phyloP scores from a whole-genome alignment of 2,888 invertebrate genomes.

The Agrypnus murinus region DNA sequence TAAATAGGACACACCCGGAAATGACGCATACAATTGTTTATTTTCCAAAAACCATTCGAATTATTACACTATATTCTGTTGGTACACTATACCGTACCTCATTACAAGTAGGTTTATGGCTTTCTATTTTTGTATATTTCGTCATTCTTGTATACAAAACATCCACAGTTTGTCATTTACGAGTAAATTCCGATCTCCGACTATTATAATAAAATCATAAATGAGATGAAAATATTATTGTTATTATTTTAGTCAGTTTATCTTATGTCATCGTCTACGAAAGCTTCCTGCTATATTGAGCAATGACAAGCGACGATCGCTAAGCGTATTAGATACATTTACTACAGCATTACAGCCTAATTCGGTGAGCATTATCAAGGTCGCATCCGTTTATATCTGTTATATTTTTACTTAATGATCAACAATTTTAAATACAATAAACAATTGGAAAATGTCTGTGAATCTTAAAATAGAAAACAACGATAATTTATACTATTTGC shows the following conservation, averaged over 20 bases:
- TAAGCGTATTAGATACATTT: slow-evolving; percentile 14
- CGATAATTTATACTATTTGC: no score
- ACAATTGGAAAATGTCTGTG: no score
- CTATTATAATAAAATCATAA: no score
- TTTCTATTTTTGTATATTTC: slow-evolving; percentile 22
- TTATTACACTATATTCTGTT: slow-evolving; percentile 2
- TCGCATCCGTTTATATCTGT: neutral
- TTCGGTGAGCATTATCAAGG: slow-evolving; percentile 13
- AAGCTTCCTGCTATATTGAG: slow-evolving; percentile 10
- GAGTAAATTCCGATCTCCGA: slow-evolving; percentile 9
- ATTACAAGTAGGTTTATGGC: slow-evolving; percentile 21
- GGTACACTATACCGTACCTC: neutral
- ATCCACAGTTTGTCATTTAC: slow-evolving; percentile 4
- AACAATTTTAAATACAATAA: neutral
- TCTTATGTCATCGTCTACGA: slow-evolving; percentile 17
- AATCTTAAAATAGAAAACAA: no score
- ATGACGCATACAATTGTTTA: slow-evolving; percentile 11
- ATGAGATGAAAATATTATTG: slow-evolving; percentile 5
- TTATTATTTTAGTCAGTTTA: neutral
- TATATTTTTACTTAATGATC: slow-evolving; percentile 2
- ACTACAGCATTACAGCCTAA: no score
- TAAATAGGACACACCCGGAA: neutral
- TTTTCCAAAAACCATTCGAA: slow-evolving; percentile 9
- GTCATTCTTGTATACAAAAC: neutral
- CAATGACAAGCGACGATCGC: slow-evolving; percentile 13